Percentiles rank a stretch among this genome's conserved stretches.
Conservation (phyloP, 92 coral and sea anemone species). For the Nematostella vectensis region DNA sequence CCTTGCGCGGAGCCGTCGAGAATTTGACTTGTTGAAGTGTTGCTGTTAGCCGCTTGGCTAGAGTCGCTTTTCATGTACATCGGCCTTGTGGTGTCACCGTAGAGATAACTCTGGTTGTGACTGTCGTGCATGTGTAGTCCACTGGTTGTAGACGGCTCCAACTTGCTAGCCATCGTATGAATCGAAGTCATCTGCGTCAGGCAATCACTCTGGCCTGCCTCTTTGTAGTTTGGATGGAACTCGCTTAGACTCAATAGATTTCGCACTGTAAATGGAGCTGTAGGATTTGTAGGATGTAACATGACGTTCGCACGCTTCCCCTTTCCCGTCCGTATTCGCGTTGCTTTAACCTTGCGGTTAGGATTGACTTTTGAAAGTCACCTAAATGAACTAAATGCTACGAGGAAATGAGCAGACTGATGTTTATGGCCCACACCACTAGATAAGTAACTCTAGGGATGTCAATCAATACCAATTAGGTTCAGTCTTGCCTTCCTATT, state of each 20-base stretch:
- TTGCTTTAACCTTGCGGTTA: slow-evolving; percentile 52
- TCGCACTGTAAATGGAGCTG: slow-evolving; percentile 96
- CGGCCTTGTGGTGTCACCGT: slow-evolving; percentile 77
- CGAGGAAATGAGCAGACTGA: slow-evolving; percentile 98
- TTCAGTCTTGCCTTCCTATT: slow-evolving; percentile 93
- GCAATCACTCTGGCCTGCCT: slow-evolving; percentile 78
- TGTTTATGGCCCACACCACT: slow-evolving; percentile 96
- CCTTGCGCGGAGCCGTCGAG: slow-evolving; percentile 78
- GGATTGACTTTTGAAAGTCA: slow-evolving; percentile 95
- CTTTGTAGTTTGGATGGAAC: slow-evolving; percentile 82
- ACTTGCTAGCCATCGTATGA: slow-evolving; percentile 74
- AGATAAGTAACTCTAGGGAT: slow-evolving; percentile 98
- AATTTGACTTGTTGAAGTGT: slow-evolving; percentile 61
- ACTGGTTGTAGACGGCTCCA: slow-evolving; percentile 70
- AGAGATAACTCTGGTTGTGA: slow-evolving; percentile 50
- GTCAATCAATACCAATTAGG: slow-evolving; percentile 99
- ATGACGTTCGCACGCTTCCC: slow-evolving; percentile 52
- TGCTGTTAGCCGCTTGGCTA: slow-evolving; percentile 46
- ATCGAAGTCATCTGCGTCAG: slow-evolving; percentile 83
- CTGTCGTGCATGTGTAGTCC: slow-evolving; percentile 79
- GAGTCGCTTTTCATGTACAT: slow-evolving; percentile 78
- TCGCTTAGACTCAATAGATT: slow-evolving; percentile 78
- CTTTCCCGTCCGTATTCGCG: slow-evolving; percentile 36
- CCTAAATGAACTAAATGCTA: slow-evolving; percentile 90
- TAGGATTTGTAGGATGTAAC: slow-evolving; percentile 90